Evolutionary conservation across 2,797 vertebrate genomes (phyloP), one percentile per base, ranked within the genome.

Genomic region (Dromococcyx pavoninus): DNA sequence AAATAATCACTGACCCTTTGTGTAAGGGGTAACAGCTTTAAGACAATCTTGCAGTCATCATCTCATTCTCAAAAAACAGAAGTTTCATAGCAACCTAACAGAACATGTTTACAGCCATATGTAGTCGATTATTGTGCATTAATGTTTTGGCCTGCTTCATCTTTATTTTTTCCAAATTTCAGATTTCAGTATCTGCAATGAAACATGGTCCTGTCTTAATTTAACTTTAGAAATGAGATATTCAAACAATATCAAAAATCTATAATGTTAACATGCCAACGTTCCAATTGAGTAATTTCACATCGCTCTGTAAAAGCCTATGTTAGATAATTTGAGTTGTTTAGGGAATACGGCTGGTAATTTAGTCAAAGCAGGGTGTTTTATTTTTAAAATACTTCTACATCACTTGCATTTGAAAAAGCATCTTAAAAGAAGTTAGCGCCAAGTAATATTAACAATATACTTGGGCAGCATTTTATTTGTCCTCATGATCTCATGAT

Each of bases 81-180:
- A 69, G 84, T 95, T 94, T 91, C 94, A 88, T 73, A 94, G 84
- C 85, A 97, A 94, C 58, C 64, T 94, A 96, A 81, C 86, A 96
- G 89, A 86, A 58, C 61, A 72, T 77, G 82, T 89, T 95, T 96
- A 94, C 84, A 91, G 81, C 54, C 95, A 96, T 54, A 92, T 71
- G 76, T 75, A 91, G 82, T 71, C 7, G 0, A 96, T 95, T 92
- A 95, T 32, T 79, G 69, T 61, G 81, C 81, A 93, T 94, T 91
- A 73, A 78, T 61, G 70, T 67, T 86, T 91, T 95, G 96, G 93
- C 88, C 44, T 70, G 57, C 60, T 90, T 73, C 48, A 37, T 64
- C 56, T 28, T 30, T 60, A 88, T 86, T 95, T 94, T 37, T 89
- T 96, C 94, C 84, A 95, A 95, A 76, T 92, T 96, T 89, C 80